Evolutionary conservation across 2,113 vertebrate species (phyloP).

Genomic region (Thryonomys swinderianus): DNA sequence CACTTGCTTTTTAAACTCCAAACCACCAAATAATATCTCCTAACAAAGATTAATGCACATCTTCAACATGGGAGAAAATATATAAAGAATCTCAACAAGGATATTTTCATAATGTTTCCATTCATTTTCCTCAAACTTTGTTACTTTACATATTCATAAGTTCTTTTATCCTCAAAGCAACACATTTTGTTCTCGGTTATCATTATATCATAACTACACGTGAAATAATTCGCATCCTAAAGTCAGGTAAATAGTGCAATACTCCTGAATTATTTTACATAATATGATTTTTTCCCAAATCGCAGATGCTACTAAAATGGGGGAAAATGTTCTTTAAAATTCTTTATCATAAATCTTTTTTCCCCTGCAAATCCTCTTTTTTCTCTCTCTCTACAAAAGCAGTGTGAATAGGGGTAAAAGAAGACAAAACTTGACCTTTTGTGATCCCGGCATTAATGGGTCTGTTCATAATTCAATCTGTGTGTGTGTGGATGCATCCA

Average conservation of each 20-base stretch:
- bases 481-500: conserved; percentile 91
- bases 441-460: conserved; percentile 92
- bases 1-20: conserved; percentile 49
- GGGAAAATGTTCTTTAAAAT: conserved; percentile 84
- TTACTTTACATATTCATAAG: conserved; percentile 72
- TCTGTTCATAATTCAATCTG: conserved; percentile 94
- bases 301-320: conserved; percentile 84
- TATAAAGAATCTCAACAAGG: not conserved
- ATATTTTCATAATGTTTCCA: conserved; percentile 54
- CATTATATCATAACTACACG: conserved; percentile 73
- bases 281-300: conserved; percentile 81
- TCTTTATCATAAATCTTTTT: conserved; percentile 87
- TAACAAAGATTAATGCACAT: conserved; percentile 25
- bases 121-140: conserved; percentile 62
- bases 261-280: conserved; percentile 81
- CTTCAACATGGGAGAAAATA: conserved; percentile 38
- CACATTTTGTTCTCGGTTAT: conserved; percentile 71
- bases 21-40: conserved; percentile 23
- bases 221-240: conserved; percentile 81
- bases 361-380: conserved; percentile 85
- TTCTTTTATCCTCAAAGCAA: conserved; percentile 55
- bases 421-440: conserved; percentile 93
- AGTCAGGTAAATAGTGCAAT: conserved; percentile 78
- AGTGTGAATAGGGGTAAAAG: conserved; percentile 90
- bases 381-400: conserved; percentile 85